Evolutionary conservation across 2,797 vertebrate genomes (phyloP).

Genomic region (Diglossa cyanea): DNA sequence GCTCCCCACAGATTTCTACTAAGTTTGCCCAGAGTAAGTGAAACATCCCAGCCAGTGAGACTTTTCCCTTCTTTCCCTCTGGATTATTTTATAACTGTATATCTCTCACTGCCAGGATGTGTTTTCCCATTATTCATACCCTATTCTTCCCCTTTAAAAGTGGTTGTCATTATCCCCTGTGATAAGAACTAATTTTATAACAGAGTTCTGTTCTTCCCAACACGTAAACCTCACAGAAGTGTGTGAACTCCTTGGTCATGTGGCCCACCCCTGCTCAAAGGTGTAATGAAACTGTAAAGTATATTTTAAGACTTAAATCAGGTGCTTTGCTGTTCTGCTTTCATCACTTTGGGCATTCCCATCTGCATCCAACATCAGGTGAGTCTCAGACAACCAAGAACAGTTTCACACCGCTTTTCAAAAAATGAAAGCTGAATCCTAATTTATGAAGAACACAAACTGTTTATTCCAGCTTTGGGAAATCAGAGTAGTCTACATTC

Average conservation of each 20-base stretch:
- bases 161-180: background rate
- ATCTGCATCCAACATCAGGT: background rate
- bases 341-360: background rate
- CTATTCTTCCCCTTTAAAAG: background rate
- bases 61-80: background rate
- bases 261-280: rapidly evolving
- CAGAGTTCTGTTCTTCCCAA: background rate
- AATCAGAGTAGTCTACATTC: background rate
- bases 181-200: background rate
- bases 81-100: background rate
- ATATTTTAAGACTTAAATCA: background rate
- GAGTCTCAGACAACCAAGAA: background rate
- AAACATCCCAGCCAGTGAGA: conserved; percentile 4
- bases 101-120: background rate
- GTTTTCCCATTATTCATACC: background rate
- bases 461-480: background rate
- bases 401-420: background rate
- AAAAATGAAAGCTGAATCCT: background rate
- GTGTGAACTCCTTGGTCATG: background rate
- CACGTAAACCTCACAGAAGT: background rate
- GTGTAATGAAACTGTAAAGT: background rate
- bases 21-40: background rate
- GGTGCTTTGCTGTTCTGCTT: background rate
- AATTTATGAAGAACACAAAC: background rate
- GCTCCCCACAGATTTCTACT: conserved; percentile 11